phyloP scores from a whole-genome alignment of 2,888 invertebrate species.

The Rambutsinella grinnellia region DNA sequence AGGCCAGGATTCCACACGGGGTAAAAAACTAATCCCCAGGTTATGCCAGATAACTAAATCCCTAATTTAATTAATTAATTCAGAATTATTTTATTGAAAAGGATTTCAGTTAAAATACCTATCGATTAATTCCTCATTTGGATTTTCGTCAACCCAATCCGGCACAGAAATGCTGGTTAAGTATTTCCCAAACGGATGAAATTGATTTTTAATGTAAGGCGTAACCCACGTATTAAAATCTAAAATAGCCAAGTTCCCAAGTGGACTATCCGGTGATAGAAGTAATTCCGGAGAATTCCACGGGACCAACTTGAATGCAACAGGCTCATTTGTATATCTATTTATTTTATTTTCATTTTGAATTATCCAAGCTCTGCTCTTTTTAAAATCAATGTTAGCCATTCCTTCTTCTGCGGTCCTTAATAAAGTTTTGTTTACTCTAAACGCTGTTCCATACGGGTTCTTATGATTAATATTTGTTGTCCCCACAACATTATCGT shows the following conservation, averaged over 20 bases:
- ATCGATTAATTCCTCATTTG: no score
- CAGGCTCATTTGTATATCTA: slow-evolving; percentile 23
- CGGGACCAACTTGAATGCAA: slow-evolving; percentile 38
- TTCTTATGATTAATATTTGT: slow-evolving; percentile 6
- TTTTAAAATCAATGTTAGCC: slow-evolving; percentile 19
- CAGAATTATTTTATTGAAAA: no score
- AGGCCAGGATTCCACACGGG: no score
- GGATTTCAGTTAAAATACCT: no score
- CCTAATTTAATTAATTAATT: no score
- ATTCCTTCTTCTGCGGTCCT: slow-evolving; percentile 31
- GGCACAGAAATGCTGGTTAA: slow-evolving; percentile 42
- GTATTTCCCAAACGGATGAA: slow-evolving; percentile 42
- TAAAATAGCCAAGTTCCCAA: slow-evolving; percentile 19
- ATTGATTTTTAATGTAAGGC: slow-evolving; percentile 48
- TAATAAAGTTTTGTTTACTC: slow-evolving; percentile 6
- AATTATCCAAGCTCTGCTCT: slow-evolving; percentile 39
- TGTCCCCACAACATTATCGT: slow-evolving; percentile 9
- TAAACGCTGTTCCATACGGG: slow-evolving; percentile 52
- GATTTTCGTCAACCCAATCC: slow-evolving; percentile 42
- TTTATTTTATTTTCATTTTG: slow-evolving; percentile 18
- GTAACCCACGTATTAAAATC: slow-evolving; percentile 54
- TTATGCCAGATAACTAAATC: no score
- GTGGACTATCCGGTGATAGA: slow-evolving; percentile 39
- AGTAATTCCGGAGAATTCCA: slow-evolving; percentile 20
- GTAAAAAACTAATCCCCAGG: no score